Base-by-base conservation (phyloP, 2,113 vertebrate species). In the Dipodomys ordii region DNA sequence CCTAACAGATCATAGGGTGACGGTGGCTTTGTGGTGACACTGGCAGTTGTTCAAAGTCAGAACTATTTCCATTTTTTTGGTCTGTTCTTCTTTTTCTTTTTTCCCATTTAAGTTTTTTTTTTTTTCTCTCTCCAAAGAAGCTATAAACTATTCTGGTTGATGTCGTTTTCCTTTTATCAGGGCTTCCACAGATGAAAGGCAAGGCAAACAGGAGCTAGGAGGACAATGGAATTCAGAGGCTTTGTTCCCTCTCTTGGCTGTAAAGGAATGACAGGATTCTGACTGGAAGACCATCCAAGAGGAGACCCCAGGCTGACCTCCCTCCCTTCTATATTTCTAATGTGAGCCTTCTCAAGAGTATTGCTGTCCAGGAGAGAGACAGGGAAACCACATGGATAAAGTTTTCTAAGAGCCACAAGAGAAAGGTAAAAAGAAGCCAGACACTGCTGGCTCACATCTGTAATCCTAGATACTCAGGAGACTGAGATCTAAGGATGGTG, bases 1-100 rank as follows among this genome's bases (percentile, higher is more conserved):
- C 49, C 82, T 1, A 16, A 91, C 60, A 82, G 78, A 90, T 92
- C 77, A 82, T 87, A 65, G 6, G 6, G 79, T 28, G 62, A 62
- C 77, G 0, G 0, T 44, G 79, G 53, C 79, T 94, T 85, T 81
- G 25, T 87, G 60, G 79, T 39, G 71, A 86, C 78, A 78, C 0
- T 7, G 77, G 65, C 77, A 49, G 44, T 79, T 90, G 49, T 93
- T 96, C 92, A 86, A 95, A 95, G 92, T 94, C 60, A 76, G 62
- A 83, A 84, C 74, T 57, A 30, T 95, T 96, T 95, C 88, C 71
- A 91, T 81, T 85, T 89, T 72, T 64, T 57, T 57, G 12, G 12
- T 13, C 84, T 85, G 69, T 79, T 85, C 64, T 62, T 87, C 89
- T 88, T 92, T 4, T 57, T 57, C 15, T 57, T 57, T 57, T 57